phyloP scores from a whole-genome alignment of 2,797 vertebrate genomes.

The Tachyglossus aculeatus region DNA sequence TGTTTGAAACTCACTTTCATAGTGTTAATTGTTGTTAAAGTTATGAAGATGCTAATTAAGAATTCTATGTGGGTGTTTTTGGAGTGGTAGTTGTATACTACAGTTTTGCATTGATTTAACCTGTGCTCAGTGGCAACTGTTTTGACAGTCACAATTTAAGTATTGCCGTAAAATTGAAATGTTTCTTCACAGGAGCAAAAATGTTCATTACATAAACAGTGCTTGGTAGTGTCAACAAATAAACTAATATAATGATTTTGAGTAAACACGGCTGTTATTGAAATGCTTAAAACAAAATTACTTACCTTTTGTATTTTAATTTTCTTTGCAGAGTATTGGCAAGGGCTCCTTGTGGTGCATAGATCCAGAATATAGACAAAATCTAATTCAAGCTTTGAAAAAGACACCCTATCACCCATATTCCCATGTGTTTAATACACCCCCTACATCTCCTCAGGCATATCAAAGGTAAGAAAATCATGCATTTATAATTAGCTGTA shows the following conservation, averaged over 20 bases:
- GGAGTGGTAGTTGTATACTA: background rate
- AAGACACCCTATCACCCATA: conserved; percentile 98
- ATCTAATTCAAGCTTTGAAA: conserved; percentile 99
- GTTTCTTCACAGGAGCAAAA: background rate
- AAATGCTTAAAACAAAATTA: conserved; percentile 30
- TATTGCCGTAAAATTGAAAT: background rate
- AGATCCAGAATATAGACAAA: conserved; percentile 89
- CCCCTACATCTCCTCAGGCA: conserved; percentile 90
- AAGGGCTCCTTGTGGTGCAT: conserved; percentile 86
- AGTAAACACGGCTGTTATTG: conserved; percentile 15
- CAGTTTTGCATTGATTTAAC: conserved; percentile 6
- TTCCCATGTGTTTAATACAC: conserved; percentile 88
- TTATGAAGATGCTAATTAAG: conserved; percentile 25
- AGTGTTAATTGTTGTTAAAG: conserved; percentile 8
- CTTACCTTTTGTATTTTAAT: conserved; percentile 37
- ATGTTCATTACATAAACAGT: too few relatives aligned
- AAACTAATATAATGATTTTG: conserved; percentile 33
- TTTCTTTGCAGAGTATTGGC: conserved; percentile 81
- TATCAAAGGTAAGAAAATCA: conserved; percentile 85
- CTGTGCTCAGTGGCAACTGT: background rate
- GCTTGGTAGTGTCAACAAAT: conserved; percentile 5
- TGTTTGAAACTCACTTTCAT: conserved; percentile 3
- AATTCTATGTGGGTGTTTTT: conserved; percentile 4
- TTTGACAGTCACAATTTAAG: conserved; percentile 26
- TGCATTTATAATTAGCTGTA: background rate